Percentiles rank a stretch among this genome's conserved stretches.
Evolutionary conservation across 2,888 invertebrate species (phyloP).

Genomic region (Leptinotarsa peninsularis): DNA sequence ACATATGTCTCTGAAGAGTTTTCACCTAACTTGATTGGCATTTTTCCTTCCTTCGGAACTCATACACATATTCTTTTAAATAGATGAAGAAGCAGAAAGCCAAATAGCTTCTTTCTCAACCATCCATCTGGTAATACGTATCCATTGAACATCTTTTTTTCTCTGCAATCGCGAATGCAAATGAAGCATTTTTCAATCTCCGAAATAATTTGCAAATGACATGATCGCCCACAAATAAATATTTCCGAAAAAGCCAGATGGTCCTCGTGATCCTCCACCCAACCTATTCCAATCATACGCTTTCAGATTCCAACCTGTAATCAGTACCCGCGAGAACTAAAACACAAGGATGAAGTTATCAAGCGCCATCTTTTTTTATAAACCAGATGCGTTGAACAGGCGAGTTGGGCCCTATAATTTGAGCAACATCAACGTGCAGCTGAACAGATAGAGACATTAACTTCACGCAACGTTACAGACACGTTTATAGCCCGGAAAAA

Average conservation of each 20-base stretch:
- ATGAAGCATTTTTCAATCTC: not conserved
- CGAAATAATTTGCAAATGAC: not conserved
- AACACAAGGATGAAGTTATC: conserved; percentile 38
- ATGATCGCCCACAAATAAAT: not conserved
- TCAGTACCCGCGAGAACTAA: conserved; percentile 25
- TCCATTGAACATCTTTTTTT: too few species aligned
- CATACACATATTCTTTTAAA: too few species aligned
- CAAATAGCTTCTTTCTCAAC: too few species aligned
- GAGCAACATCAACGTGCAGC: conserved; percentile 16
- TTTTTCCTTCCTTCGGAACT: too few species aligned
- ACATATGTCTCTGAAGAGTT: too few species aligned
- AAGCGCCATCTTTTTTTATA: conserved; percentile 30
- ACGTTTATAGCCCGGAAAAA: conserved; percentile 3
- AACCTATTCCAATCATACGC: not conserved
- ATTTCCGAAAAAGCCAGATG: not conserved
- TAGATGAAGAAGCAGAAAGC: too few species aligned
- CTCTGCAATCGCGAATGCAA: not conserved
- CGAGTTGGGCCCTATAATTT: conserved; percentile 38
- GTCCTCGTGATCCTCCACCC: not conserved
- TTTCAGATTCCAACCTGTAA: conserved; percentile 7
- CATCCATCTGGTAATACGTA: too few species aligned
- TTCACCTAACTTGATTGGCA: too few species aligned
- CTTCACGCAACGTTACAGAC: conserved; percentile 33
- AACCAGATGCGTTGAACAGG: conserved; percentile 38
- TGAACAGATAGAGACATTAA: conserved; percentile 41